A percentile compares a stretch with the other conserved stretches of the same genome.
Evolutionary conservation across 2,888 invertebrate species (phyloP).

Genomic region (Torymus texanus): DNA sequence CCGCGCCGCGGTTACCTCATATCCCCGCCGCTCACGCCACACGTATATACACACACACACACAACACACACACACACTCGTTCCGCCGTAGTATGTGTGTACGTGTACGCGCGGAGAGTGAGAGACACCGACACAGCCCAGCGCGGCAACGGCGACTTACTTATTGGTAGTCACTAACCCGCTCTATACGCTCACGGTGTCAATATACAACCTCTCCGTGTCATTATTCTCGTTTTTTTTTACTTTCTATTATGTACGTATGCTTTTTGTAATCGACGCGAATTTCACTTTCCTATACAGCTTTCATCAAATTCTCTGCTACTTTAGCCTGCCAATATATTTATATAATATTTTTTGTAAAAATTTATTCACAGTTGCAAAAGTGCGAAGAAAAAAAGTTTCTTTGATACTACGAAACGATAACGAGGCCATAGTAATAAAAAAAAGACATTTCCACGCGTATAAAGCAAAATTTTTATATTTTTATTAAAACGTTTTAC

Average conservation of each 20-base stretch:
- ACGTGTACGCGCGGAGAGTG: background rate
- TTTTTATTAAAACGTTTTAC: too few relatives aligned
- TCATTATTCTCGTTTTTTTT: constrained; percentile 8
- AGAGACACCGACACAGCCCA: constrained; percentile 31
- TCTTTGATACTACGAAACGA: too few relatives aligned
- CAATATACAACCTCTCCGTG: background rate
- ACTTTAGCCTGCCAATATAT: too few relatives aligned
- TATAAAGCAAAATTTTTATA: too few relatives aligned
- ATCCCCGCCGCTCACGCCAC: constrained; percentile 61
- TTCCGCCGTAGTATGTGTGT: background rate
- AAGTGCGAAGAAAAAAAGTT: too few relatives aligned
- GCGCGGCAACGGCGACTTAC: constrained; percentile 27
- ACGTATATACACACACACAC: constrained; percentile 42
- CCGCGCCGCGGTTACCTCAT: constrained; percentile 70
- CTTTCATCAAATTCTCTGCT: too few relatives aligned
- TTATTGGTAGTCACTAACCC: constrained; percentile 37
- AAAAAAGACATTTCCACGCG: too few relatives aligned
- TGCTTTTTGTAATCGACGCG: too few relatives aligned
- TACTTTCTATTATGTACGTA: background rate
- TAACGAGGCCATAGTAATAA: too few relatives aligned
- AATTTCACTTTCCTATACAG: too few relatives aligned
- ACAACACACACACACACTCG: constrained; percentile 60
- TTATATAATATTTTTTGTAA: too few relatives aligned
- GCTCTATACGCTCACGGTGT: background rate
- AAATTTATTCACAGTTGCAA: too few relatives aligned